These are phyloP conservation scores for Phasia obesa DNA, from an alignment of 2,888 invertebrate genomes.

Conservation along the genomic window DNA sequence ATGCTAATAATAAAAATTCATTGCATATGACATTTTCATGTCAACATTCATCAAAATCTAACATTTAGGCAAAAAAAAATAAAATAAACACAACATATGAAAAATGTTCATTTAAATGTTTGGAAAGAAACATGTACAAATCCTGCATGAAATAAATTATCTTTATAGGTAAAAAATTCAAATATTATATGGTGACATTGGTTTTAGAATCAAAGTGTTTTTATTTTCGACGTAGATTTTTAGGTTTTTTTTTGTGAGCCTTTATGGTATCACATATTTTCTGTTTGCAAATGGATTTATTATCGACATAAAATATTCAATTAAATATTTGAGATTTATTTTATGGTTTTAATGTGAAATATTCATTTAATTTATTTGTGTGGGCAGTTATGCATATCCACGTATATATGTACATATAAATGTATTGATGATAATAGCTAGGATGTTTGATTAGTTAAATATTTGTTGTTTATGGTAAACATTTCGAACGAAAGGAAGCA, in stretches of 20 bases:
- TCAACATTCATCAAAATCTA: constrained; percentile 60
- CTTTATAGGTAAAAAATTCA: constrained; percentile 26
- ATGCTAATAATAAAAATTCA: constrained; percentile 57
- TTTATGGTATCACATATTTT: constrained; percentile 13
- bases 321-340: constrained; percentile 48
- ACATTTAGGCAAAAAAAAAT: constrained; percentile 10
- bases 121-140: not conserved
- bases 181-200: constrained; percentile 17
- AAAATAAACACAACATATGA: constrained; percentile 32
- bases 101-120: constrained; percentile 53
- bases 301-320: constrained; percentile 41
- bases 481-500: no score
- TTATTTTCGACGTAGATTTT: not conserved
- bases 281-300: constrained; percentile 35
- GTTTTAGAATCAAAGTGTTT: constrained; percentile 10
- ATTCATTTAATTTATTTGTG: constrained; percentile 23
- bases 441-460: not conserved
- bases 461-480: no score
- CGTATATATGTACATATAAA: not conserved
- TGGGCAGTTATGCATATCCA: not conserved
- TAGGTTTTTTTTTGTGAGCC: not conserved
- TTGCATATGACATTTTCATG: constrained; percentile 64
- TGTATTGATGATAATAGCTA: not conserved
- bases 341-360: constrained; percentile 11
- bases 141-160: constrained; percentile 30